Conservation (phyloP, 2,113 vertebrate species). For the Narcine bancroftii region DNA sequence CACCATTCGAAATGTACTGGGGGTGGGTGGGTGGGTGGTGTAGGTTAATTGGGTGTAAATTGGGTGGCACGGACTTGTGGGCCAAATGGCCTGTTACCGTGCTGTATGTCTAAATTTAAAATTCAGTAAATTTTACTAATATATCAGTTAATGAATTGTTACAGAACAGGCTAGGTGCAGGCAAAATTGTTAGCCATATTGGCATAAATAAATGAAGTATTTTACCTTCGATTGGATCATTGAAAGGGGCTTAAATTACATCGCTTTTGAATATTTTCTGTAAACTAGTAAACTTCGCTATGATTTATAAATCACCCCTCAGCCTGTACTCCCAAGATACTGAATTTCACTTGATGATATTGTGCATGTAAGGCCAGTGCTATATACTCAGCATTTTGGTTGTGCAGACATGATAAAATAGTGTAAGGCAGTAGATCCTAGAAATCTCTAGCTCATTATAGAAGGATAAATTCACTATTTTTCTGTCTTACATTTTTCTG, state of each 20-base stretch:
- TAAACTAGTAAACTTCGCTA: background rate
- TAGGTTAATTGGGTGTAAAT: too few relatives aligned
- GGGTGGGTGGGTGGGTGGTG: too few relatives aligned
- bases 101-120: too few relatives aligned
- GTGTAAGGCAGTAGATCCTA: background rate
- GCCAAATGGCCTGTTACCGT: too few relatives aligned
- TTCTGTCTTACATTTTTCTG: background rate
- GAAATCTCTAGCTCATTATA: background rate
- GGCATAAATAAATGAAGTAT: background rate
- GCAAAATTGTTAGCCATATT: background rate
- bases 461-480: background rate
- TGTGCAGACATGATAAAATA: background rate
- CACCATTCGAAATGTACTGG: too few relatives aligned
- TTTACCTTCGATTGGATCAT: too few relatives aligned
- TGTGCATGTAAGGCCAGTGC: background rate
- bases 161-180: background rate
- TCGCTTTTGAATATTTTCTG: too few relatives aligned
- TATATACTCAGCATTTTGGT: background rate
- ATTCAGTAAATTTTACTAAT: background rate
- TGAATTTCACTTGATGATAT: background rate
- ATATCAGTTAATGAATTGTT: background rate
- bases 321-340: background rate
- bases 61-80: too few relatives aligned
- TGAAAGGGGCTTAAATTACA: too few relatives aligned
- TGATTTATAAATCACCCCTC: too few relatives aligned